Evolutionary conservation across 1,140 invertebrate genomes (phyloP).

Genomic region (Calliopsis andreniformis): DNA sequence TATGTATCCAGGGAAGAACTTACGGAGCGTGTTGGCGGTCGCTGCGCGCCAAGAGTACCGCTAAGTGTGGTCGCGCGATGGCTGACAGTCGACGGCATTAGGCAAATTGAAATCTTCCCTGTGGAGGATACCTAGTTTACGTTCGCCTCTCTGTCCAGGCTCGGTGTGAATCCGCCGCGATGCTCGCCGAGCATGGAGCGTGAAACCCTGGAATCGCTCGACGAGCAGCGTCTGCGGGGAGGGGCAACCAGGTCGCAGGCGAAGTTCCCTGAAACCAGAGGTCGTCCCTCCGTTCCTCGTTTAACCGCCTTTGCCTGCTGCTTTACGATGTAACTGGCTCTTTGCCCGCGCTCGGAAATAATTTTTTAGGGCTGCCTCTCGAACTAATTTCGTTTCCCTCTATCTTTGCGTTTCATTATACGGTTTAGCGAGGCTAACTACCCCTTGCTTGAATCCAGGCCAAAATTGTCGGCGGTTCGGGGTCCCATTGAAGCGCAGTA

Average conservation of each 20-base stretch:
- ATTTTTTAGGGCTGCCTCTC: slow-evolving; percentile 36
- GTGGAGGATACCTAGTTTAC: slow-evolving; percentile 15
- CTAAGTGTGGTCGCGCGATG: slow-evolving; percentile 37
- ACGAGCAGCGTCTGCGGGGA: slow-evolving; percentile 1
- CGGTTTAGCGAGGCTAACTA: neutral
- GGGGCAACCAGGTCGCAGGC: neutral
- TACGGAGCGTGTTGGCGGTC: slow-evolving; percentile 12
- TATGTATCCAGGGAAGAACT: slow-evolving; percentile 1
- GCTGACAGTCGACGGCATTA: slow-evolving; percentile 46
- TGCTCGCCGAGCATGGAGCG: slow-evolving; percentile 18
- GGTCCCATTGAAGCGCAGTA: neutral
- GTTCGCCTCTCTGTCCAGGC: slow-evolving; percentile 1
- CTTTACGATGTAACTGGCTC: slow-evolving; percentile 41
- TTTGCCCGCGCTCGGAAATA: slow-evolving; percentile 30
- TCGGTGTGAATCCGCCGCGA: slow-evolving; percentile 19
- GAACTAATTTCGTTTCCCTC: slow-evolving; percentile 33
- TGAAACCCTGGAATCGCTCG: slow-evolving; percentile 19
- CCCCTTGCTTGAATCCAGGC: neutral
- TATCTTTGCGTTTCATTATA: slow-evolving; percentile 19
- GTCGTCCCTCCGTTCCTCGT: neutral
- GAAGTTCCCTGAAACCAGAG: slow-evolving; percentile 18
- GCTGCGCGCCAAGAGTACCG: slow-evolving; percentile 24
- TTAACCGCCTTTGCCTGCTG: slow-evolving; percentile 28
- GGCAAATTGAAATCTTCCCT: slow-evolving; percentile 52
- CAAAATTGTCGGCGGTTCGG: neutral